These are phyloP conservation scores for Chaetophractus vellerosus DNA, from an alignment of 2,797 vertebrate genomes.

Conservation along the genomic window DNA sequence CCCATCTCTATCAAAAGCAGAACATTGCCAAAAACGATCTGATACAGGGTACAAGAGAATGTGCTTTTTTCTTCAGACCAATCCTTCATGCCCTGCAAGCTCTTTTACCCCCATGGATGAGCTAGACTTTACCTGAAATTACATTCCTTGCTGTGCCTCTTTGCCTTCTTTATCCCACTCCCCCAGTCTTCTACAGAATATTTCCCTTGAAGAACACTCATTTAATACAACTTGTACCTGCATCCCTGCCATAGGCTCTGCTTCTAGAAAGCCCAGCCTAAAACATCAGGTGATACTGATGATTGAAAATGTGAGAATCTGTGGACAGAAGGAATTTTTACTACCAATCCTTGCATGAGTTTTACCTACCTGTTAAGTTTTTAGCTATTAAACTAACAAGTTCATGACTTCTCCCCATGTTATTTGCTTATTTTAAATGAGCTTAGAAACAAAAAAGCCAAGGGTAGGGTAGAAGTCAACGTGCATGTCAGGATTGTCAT, in stretches of 20 bases:
- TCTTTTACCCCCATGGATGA: background rate
- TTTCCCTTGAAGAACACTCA: background rate
- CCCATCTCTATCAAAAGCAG: background rate
- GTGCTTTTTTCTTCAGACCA: background rate
- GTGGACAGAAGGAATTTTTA: background rate
- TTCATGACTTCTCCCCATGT: background rate
- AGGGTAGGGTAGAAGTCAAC: background rate
- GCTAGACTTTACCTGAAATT: background rate
- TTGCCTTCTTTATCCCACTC: background rate
- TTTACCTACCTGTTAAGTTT: background rate
- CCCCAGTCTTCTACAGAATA: background rate
- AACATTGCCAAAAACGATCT: background rate
- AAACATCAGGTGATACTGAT: background rate
- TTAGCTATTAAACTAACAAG: background rate
- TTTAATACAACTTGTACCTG: background rate
- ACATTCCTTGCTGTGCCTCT: background rate
- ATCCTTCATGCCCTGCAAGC: too few species aligned
- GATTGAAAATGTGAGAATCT: background rate
- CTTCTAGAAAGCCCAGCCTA: background rate
- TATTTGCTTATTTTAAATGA: background rate
- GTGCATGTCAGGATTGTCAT: background rate
- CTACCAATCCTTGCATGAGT: background rate
- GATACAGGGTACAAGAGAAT: background rate
- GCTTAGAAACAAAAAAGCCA: background rate
- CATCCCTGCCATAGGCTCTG: background rate